Base-by-base conservation (phyloP, 2,888 invertebrate species). In the Neuroscelio doddi region DNA sequence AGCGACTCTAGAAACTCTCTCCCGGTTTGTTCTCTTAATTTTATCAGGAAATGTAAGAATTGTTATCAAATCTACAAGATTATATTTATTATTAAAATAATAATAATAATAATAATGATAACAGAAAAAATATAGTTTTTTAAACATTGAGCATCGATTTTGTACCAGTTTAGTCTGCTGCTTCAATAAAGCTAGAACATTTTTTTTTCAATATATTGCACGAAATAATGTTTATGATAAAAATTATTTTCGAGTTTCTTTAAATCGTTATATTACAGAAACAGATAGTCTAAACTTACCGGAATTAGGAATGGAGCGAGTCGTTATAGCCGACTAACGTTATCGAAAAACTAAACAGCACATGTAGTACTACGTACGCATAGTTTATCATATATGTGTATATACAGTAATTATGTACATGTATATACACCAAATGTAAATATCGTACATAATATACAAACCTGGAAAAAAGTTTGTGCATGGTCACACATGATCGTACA, bases 141-240 rank as follows among this genome's bases (percentile, higher is more conserved):
- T 14, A 9, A 21, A 21, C 26, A 56, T 50, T 66, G 53, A 63
- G 70, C 67, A 66, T 68, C 67, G 66, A 71, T 67, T 59, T 63
- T 51, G 53, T 71, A 78, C 80, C 80, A 81, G 72, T 81, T 81
- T 80, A 81, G 80, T 80, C 81, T 81, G 81, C 81, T 78, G 75
- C 76, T 75, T 72, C 63, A 64, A 67, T 69, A 42, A 36, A 36
- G 36, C 46, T 53, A 44, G 38, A 9, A 14, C 27, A 39, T 58
- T 46, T 29, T 44, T 50, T 41, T 21, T 44, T 32, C 17, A 47
- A 41, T 51, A 17, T 29, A 16, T 59, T 34, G 21, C 21, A 21
- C 16, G 36, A 36, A 24, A 34, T 12, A 36, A n/a, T n/a, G n/a
- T n/a, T n/a, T n/a, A 41, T 26, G 27, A 14, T 15, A 16, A 50